Evolutionary conservation across 2,888 invertebrate genomes (phyloP).

Genomic region (Sphaerophoria rueppellii): DNA sequence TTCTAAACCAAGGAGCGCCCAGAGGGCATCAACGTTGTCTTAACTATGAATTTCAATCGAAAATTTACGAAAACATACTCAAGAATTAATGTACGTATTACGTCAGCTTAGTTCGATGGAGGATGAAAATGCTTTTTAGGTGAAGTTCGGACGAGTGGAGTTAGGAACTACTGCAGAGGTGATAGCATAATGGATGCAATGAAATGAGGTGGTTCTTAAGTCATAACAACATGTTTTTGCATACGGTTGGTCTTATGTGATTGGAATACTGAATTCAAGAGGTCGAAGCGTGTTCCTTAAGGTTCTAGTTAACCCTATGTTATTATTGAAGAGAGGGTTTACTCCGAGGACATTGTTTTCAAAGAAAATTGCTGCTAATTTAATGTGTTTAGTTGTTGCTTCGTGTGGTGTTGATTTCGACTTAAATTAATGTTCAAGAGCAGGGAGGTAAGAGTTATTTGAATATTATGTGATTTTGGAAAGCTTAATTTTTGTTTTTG

Average conservation of each 20-base stretch:
- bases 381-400: conserved; percentile 36
- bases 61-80: conserved; percentile 50
- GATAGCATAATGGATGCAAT: conserved; percentile 55
- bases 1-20: conserved; percentile 34
- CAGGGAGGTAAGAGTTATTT: conserved; percentile 7
- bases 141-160: conserved; percentile 13
- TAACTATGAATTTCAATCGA: conserved; percentile 70
- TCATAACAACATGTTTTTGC: conserved; percentile 46
- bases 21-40: not conserved
- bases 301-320: not conserved
- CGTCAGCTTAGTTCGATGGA: not conserved
- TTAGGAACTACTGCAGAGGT: conserved; percentile 39
- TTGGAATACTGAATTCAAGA: not conserved
- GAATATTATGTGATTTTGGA: conserved; percentile 8
- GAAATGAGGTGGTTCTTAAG: conserved; percentile 46
- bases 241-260: not conserved
- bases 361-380: conserved; percentile 45
- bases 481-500: conserved; percentile 9
- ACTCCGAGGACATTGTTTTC: conserved; percentile 36
- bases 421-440: conserved; percentile 10
- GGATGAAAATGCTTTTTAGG: conserved; percentile 47
- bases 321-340: not conserved
- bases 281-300: conserved; percentile 1
- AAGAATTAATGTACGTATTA: not conserved
- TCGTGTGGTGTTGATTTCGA: conserved; percentile 16